phyloP scores from a whole-genome alignment of 2,888 invertebrate genomes.

The Drosophila pseudotakahashii region DNA sequence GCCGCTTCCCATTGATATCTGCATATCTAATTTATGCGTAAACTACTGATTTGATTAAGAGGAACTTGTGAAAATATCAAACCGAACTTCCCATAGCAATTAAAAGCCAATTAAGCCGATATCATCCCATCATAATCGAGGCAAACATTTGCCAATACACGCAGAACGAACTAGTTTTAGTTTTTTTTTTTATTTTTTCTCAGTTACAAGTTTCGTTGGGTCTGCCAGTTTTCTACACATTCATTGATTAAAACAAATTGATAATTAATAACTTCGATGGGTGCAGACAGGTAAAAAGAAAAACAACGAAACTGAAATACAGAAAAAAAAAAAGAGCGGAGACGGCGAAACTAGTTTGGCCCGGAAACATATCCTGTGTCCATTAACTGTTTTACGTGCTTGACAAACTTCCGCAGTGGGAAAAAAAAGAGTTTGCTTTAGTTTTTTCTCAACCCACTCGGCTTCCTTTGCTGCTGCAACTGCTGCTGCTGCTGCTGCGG shows the following conservation, averaged over 20 bases:
- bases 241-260: constrained; percentile 66
- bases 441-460: constrained; percentile 48
- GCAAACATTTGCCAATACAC: constrained; percentile 19
- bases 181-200: not conserved
- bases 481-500: constrained; percentile 55
- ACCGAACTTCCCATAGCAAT: constrained; percentile 72
- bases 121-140: constrained; percentile 24
- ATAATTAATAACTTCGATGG: constrained; percentile 73
- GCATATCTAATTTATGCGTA: constrained; percentile 50
- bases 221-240: constrained; percentile 32
- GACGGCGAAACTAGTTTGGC: constrained; percentile 53
- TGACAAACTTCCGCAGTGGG: constrained; percentile 81
- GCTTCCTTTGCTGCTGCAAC: constrained; percentile 41
- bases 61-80: constrained; percentile 72
- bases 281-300: constrained; percentile 32
- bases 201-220: constrained; percentile 8
- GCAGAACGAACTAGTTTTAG: constrained; percentile 32
- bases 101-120: constrained; percentile 67
- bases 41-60: constrained; percentile 46
- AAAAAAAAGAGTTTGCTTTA: constrained; percentile 55
- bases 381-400: constrained; percentile 83
- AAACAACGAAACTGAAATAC: constrained; percentile 11
- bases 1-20: constrained; percentile 56
- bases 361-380: constrained; percentile 79
- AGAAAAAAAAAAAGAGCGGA: constrained; percentile 5